These are phyloP conservation scores for Drosophila macrospina DNA, from an alignment of 2,888 invertebrate genomes.

Conservation along the genomic window DNA sequence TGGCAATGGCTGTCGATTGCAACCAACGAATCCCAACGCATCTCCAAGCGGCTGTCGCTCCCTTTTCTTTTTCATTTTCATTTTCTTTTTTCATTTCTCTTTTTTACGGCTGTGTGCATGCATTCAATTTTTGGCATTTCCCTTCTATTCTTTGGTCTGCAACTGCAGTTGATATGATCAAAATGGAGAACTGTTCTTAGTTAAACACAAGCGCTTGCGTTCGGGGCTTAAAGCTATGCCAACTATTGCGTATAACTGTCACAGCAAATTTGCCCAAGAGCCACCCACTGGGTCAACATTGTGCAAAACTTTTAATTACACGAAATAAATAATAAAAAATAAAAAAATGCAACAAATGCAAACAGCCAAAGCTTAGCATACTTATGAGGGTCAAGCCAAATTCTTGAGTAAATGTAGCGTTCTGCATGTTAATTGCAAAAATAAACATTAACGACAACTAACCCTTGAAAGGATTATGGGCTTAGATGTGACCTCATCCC, in stretches of 20 bases:
- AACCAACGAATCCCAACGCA: no score
- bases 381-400: constrained; percentile 51
- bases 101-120: constrained; percentile 37
- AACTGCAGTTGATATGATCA: constrained; percentile 42
- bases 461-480: constrained; percentile 21
- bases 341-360: no score
- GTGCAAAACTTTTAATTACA: constrained; percentile 73
- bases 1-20: constrained; percentile 44
- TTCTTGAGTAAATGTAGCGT: constrained; percentile 54
- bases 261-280: constrained; percentile 41
- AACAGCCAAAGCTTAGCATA: constrained; percentile 56
- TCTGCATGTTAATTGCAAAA: constrained; percentile 57
- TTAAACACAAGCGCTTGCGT: constrained; percentile 36
- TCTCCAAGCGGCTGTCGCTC: no score
- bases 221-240: constrained; percentile 15
- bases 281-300: constrained; percentile 61
- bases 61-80: no score
- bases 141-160: constrained; percentile 20
- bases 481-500: background rate
- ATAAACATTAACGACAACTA: constrained; percentile 41
- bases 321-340: no score
- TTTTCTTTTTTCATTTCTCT: no score
- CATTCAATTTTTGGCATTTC: constrained; percentile 48
- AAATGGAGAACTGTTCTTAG: constrained; percentile 29
- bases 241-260: constrained; percentile 42